Evolutionary conservation across 2,113 vertebrate species (phyloP), one percentile per base, ranked within the genome.

Genomic region (Microcebus lehilahytsara): DNA sequence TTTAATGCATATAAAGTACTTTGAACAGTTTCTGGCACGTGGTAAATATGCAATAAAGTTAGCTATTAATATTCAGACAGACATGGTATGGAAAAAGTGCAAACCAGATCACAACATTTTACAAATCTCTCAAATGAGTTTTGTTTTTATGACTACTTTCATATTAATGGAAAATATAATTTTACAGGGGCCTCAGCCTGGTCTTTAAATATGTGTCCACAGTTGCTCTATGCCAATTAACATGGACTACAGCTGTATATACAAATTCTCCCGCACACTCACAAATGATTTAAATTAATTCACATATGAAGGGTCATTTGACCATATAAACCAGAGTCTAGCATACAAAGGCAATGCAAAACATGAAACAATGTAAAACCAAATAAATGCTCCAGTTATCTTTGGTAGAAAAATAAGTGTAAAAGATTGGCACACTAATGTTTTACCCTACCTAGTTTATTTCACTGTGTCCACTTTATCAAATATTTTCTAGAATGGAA

Each of bases 161-260:
- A 77, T 91, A 77, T 91, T 93, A 88, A 80, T 85, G 62, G 66
- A 94, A 94, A 97, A 72, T 79, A 42, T 53, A 53, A 93, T 78
- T 91, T 97, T 87, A 89, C n/a, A 81, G 17, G 46, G 58, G 3
- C 37, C 37, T 80, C 72, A 80, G 30, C 32, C 16, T 95, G 58
- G 6, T 83, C 32, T 94, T 56, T 83, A 91, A 89, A 78, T 67
- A 16, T 49, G 10, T 92, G 23, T 84, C 90, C 77, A 58, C 27
- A 83, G 8, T 84, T 56, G 7, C 86, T 40, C 40, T 25, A 74
- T 78, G 9, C 23, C 60, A 91, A 79, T 37, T 78, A 53, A 75
- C 9, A 66, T 85, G 84, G 49, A 12, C 20, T 81, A 85, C 97
- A 81, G 58, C 60, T n/a, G 10, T 60, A 42, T 51, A 67, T 91